These are phyloP conservation scores for Plectropomus leopardus DNA, from an alignment of 2,113 vertebrate species.

Conservation along the genomic window DNA sequence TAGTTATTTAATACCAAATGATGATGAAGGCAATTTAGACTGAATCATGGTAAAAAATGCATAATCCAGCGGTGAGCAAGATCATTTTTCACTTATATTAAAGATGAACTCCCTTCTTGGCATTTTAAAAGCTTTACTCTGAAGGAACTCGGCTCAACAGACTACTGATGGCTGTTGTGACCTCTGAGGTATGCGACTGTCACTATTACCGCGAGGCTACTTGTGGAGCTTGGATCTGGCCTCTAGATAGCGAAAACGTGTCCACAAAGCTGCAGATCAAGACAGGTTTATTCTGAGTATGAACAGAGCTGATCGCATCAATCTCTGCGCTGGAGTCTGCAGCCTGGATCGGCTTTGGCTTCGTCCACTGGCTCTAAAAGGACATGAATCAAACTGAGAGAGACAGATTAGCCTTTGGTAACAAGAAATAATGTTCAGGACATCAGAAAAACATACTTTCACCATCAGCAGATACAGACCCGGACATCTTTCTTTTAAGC, in stretches of 20 bases:
- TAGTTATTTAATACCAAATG: background rate
- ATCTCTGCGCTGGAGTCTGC: conserved; percentile 49
- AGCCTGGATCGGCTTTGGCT: conserved; percentile 43
- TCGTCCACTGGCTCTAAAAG: conserved; percentile 49
- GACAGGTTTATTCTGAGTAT: conserved; percentile 53
- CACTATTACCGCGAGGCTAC: conserved; percentile 12
- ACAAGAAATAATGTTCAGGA: conserved; percentile 69
- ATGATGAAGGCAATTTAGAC: background rate
- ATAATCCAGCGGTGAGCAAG: background rate
- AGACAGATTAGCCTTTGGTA: conserved; percentile 67
- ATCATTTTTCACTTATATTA: background rate
- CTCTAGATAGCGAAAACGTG: conserved; percentile 45
- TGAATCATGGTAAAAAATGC: background rate
- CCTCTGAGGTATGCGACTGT: conserved; percentile 35
- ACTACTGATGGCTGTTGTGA: background rate
- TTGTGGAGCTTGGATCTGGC: conserved; percentile 36
- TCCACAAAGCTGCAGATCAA: conserved; percentile 52
- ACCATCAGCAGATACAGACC: conserved; percentile 63
- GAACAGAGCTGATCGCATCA: conserved; percentile 62
- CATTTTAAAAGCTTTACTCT: conserved; percentile 1
- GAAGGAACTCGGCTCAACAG: background rate
- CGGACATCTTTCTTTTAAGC: conserved; percentile 68
- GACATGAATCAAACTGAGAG: conserved; percentile 65
- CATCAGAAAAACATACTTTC: conserved; percentile 68
- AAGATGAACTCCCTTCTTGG: background rate